These are phyloP conservation scores for Caenorhabditis sp. DNA, from an alignment of 2,888 invertebrate genomes.

Conservation along the genomic window DNA sequence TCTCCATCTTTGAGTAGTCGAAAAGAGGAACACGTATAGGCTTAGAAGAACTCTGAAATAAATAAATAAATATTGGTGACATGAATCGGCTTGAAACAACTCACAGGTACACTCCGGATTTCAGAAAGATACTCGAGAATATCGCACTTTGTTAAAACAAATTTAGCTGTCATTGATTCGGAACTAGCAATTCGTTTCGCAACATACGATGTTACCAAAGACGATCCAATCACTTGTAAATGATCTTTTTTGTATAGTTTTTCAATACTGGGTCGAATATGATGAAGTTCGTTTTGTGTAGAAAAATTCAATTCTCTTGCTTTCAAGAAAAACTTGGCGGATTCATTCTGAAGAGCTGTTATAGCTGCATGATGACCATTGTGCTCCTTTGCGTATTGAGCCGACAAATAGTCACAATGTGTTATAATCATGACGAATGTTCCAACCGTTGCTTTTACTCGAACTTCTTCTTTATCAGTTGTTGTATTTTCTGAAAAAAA, in stretches of 20 bases:
- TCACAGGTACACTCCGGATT: slow-evolving; percentile 39
- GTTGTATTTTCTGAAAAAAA: slow-evolving; percentile 26
- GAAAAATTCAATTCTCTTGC: slow-evolving; percentile 28
- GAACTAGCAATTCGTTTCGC: slow-evolving; percentile 14
- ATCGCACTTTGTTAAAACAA: slow-evolving; percentile 46
- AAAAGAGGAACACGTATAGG: slow-evolving; percentile 26
- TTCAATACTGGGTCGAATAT: slow-evolving; percentile 23
- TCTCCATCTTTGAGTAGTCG: slow-evolving; percentile 41
- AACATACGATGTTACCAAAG: slow-evolving; percentile 31
- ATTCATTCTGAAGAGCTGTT: slow-evolving; percentile 20
- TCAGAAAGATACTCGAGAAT: slow-evolving; percentile 45
- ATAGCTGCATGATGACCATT: slow-evolving; percentile 39
- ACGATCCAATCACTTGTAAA: slow-evolving; percentile 48
- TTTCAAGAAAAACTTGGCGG: slow-evolving; percentile 38
- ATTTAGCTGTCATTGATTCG: slow-evolving; percentile 24
- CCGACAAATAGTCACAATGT: slow-evolving; percentile 58
- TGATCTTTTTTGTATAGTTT: slow-evolving; percentile 47
- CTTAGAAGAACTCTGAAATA: background rate
- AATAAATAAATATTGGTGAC: too few species aligned
- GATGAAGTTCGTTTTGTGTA: slow-evolving; percentile 22
- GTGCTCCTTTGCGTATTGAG: slow-evolving; percentile 33
- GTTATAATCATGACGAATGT: slow-evolving; percentile 47
- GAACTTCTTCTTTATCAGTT: slow-evolving; percentile 22
- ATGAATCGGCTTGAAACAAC: background rate
- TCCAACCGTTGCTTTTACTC: slow-evolving; percentile 31